Conservation (phyloP, 2,888 invertebrate genomes). For the Phortica magna region DNA sequence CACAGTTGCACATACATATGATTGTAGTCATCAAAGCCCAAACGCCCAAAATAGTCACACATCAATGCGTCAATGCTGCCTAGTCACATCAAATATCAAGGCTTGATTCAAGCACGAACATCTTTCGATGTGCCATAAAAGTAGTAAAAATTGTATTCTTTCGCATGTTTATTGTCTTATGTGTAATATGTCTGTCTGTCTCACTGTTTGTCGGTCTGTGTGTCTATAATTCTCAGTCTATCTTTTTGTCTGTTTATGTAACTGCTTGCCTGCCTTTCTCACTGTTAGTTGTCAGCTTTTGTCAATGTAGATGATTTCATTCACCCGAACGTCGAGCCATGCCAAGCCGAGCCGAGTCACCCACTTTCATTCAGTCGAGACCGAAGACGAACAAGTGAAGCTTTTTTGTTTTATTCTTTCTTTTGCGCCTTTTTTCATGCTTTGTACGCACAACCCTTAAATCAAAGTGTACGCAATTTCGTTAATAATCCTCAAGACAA, state of each 20-base stretch:
- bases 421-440: not conserved
- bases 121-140: constrained; percentile 25
- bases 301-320: constrained; percentile 60
- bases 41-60: not conserved
- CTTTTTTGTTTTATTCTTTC: not conserved
- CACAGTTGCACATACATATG: not conserved
- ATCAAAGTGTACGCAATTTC: constrained; percentile 76
- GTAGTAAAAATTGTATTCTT: constrained; percentile 30
- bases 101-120: not conserved
- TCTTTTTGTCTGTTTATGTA: not conserved
- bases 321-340: constrained; percentile 39
- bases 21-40: constrained; percentile 64
- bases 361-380: constrained; percentile 20
- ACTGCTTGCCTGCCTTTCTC: no score
- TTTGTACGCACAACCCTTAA: constrained; percentile 70
- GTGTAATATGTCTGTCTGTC: not conserved
- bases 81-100: constrained; percentile 10
- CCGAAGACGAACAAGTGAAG: constrained; percentile 38
- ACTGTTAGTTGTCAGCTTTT: not conserved
- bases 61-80: not conserved
- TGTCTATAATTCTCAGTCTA: not conserved
- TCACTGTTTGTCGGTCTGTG: no score
- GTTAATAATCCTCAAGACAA: constrained; percentile 77
- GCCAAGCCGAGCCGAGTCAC: constrained; percentile 22
- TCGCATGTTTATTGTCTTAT: constrained; percentile 28